Conservation (phyloP, 1,140 invertebrate species). For the Cataglyphis hispanica region DNA sequence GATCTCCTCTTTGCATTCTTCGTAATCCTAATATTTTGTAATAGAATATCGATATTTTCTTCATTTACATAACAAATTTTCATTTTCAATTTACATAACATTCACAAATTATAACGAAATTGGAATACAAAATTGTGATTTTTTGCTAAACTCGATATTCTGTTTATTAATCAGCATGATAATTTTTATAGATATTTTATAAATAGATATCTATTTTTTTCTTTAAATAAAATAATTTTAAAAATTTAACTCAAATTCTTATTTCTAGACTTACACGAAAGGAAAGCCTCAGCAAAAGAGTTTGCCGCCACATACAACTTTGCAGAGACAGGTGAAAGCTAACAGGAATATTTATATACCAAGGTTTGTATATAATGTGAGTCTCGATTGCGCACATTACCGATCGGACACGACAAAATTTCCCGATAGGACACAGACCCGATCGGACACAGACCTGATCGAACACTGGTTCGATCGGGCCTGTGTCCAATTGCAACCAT, state of each 20-base stretch:
- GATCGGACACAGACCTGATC: too few species aligned
- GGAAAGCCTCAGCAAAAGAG: constrained; percentile 85
- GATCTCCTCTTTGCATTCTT: constrained; percentile 72
- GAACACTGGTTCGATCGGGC: too few species aligned
- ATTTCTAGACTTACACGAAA: constrained; percentile 85
- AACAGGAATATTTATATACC: constrained; percentile 89
- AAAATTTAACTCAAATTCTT: background rate
- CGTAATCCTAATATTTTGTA: constrained; percentile 58
- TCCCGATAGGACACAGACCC: too few species aligned
- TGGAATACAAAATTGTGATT: constrained; percentile 15
- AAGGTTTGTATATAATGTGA: constrained; percentile 82
- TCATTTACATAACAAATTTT: too few species aligned
- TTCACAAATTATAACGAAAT: constrained; percentile 25
- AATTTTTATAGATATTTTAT: background rate
- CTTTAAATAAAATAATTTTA: background rate
- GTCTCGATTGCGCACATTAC: too few species aligned
- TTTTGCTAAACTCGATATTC: background rate
- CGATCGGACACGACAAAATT: too few species aligned
- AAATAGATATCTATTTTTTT: background rate
- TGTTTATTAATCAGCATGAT: background rate
- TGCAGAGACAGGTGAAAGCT: constrained; percentile 89
- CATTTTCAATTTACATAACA: too few species aligned
- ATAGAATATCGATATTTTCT: constrained; percentile 73
- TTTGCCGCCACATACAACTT: constrained; percentile 88
- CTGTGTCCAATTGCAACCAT: too few species aligned